These are phyloP conservation scores for Sebastes nivosus DNA, from an alignment of 2,797 vertebrate genomes.

Conservation along the genomic window DNA sequence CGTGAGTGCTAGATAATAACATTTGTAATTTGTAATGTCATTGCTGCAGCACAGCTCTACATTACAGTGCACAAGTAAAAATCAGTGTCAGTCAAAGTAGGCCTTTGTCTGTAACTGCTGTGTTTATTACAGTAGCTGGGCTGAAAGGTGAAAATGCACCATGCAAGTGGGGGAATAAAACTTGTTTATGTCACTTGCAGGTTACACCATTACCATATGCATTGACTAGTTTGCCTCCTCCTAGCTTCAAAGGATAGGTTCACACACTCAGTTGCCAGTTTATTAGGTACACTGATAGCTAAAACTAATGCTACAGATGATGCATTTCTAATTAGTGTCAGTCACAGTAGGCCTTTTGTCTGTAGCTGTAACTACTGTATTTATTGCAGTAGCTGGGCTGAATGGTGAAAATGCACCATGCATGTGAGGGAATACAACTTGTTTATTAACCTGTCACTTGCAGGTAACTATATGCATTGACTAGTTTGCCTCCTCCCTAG, in stretches of 20 bases:
- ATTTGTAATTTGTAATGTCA: not conserved
- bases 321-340: not conserved
- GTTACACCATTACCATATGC: too few relatives aligned
- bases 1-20: not conserved
- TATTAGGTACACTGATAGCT: too few relatives aligned
- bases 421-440: not conserved
- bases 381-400: not conserved
- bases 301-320: too few relatives aligned
- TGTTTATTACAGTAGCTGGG: too few relatives aligned
- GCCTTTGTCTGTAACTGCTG: too few relatives aligned
- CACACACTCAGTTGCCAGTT: too few relatives aligned
- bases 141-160: too few relatives aligned
- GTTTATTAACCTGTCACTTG: not conserved
- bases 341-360: not conserved
- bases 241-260: too few relatives aligned
- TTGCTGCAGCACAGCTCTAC: not conserved
- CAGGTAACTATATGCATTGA: not conserved
- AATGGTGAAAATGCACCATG: not conserved
- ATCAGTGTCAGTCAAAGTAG: too few relatives aligned
- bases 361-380: not conserved
- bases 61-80: not conserved
- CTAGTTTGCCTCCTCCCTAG: not conserved
- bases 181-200: too few relatives aligned
- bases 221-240: too few relatives aligned
- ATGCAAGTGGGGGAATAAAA: too few relatives aligned